Conservation (phyloP, 2,797 vertebrate species). For the Darevskia mixta region DNA sequence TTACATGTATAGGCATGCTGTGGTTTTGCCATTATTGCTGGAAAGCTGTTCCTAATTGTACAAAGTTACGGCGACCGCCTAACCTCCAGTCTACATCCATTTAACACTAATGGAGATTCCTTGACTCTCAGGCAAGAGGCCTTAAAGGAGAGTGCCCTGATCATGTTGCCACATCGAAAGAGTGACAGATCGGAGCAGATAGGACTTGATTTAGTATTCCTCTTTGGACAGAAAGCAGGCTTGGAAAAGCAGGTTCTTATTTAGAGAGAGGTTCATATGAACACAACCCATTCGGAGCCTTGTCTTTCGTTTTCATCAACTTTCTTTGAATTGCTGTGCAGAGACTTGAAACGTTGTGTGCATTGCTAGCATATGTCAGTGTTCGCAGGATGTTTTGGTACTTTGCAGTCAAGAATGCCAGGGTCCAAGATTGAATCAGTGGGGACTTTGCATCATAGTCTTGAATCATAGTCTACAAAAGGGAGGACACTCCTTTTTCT, state of each 20-base stretch:
- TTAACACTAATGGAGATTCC: neutral
- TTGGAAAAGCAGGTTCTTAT: neutral
- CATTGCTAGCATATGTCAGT: neutral
- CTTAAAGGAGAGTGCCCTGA: neutral
- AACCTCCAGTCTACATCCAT: slow-evolving; percentile 32
- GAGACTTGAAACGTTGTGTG: neutral
- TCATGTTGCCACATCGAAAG: slow-evolving; percentile 12
- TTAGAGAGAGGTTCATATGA: neutral
- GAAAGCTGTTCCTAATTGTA: neutral
- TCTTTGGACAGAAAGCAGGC: neutral
- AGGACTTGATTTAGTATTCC: neutral
- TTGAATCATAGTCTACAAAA: neutral
- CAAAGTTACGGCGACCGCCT: slow-evolving; percentile 28
- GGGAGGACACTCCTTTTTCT: neutral
- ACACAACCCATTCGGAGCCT: neutral
- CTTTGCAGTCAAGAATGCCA: neutral
- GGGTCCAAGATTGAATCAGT: neutral
- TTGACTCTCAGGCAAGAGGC: slow-evolving; percentile 38
- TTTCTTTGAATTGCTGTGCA: neutral
- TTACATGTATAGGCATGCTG: neutral
- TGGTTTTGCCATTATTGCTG: neutral
- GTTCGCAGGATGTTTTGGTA: neutral
- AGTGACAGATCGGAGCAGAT: neutral
- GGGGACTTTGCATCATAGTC: neutral
- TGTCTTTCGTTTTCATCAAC: neutral